These are phyloP conservation scores for Paradoxurus hermaphroditus DNA, from an alignment of 2,113 vertebrate genomes.

Conservation along the genomic window DNA sequence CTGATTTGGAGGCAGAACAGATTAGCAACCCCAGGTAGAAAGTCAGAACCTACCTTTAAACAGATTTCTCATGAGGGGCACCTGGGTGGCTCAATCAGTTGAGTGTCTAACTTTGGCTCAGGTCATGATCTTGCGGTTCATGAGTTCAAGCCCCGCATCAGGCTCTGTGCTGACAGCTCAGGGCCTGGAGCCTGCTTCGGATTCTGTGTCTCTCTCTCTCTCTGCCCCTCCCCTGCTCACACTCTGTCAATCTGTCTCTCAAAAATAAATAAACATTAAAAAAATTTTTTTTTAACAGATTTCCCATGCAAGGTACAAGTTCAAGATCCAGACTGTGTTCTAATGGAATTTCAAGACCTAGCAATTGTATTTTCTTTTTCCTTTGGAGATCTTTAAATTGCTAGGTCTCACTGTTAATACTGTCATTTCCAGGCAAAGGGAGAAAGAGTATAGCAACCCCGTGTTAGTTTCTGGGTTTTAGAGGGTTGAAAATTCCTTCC, in stretches of 20 bases:
- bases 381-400: conserved; percentile 76
- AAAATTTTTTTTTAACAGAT: conserved; percentile 50
- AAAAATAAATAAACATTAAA: too few species aligned
- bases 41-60: conserved; percentile 76
- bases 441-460: conserved; percentile 69
- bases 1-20: conserved; percentile 73
- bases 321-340: conserved; percentile 73
- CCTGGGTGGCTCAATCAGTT: too few species aligned
- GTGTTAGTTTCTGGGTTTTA: conserved; percentile 63
- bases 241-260: too few species aligned
- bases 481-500: conserved; percentile 75
- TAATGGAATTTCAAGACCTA: conserved; percentile 79
- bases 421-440: conserved; percentile 82
- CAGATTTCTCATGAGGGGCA: conserved; percentile 46
- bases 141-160: too few species aligned
- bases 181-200: too few species aligned
- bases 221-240: too few species aligned
- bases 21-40: conserved; percentile 79
- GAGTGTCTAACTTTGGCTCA: too few species aligned
- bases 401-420: conserved; percentile 73
- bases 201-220: too few species aligned
- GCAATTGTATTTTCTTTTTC: conserved; percentile 76
- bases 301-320: conserved; percentile 71
- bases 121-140: too few species aligned
- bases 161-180: too few species aligned